Evolutionary conservation across 2,797 vertebrate genomes (phyloP).

Genomic region (Rhynchonycteris naso): DNA sequence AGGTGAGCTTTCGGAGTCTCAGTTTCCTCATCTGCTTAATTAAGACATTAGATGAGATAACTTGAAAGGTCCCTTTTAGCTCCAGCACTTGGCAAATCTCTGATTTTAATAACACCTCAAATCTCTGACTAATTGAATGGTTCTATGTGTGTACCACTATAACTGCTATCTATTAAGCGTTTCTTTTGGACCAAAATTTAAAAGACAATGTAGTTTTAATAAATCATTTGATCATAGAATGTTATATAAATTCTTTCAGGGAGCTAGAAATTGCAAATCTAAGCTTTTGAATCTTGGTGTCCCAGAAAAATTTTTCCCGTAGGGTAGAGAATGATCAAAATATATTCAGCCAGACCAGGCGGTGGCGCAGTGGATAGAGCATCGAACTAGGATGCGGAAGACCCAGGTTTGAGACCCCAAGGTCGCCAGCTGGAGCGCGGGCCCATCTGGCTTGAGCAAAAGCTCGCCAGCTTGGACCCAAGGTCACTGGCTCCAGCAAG

Average conservation of each 20-base stretch:
- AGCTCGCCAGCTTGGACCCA: no score
- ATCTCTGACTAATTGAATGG: background rate
- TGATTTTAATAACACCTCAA: background rate
- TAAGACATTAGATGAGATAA: background rate
- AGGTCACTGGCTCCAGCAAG: no score
- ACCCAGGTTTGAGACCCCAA: no score
- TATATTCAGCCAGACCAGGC: no score
- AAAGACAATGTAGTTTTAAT: background rate
- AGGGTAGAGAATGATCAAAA: slow-evolving; percentile 1
- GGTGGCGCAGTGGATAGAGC: no score
- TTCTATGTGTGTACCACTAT: background rate
- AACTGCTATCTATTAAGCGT: background rate
- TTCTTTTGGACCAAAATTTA: background rate
- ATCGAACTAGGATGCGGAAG: no score
- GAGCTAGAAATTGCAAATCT: background rate
- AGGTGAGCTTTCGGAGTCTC: background rate
- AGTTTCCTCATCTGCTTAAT: background rate
- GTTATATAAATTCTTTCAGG: background rate
- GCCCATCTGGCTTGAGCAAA: no score
- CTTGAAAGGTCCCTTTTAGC: background rate
- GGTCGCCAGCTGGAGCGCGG: no score
- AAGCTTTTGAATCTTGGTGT: background rate
- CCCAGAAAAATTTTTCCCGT: background rate
- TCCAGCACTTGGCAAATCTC: background rate
- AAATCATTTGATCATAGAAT: background rate